Base-by-base conservation (phyloP, 1,140 invertebrate genomes). In the Rhyacophila brunnea region DNA sequence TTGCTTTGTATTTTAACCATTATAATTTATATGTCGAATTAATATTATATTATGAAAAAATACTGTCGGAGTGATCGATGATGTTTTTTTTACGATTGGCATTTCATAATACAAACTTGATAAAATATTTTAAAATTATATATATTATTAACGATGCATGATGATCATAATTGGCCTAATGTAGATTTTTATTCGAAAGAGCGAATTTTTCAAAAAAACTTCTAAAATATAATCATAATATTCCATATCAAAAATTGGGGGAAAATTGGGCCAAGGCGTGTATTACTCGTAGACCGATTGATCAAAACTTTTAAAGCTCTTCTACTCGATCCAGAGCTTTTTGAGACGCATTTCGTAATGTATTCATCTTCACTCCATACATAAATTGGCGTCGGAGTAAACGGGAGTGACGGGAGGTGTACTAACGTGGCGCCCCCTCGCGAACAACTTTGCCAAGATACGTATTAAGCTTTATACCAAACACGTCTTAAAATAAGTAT, bases 281-380 rank as follows among this genome's bases (percentile, higher is more conserved):
- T 44, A 50, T 58, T 58, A 50, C 56, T 50, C 50, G 18, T 23
- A 18, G 44, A 58, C 38, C 47, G 34, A 58, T 58, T 58, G 56
- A 58, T 58, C 47, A 51, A 58, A 46, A 58, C 36, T 58, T 51
- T 18, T 4, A 35, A 23, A 50, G 42, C 36, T 35, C n/a, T n/a
- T 42, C 56, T 23, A 38, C 28, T 45, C 45, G 18, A 43, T 43
- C 13, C 2, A 14, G 40, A 13, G 18, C 10, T 43, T 49, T 49
- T 57, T 34, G n/a, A 18, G 38, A 48, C 11, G 18, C 28, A 17
- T 57, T n/a, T 5, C 14, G 28, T 42, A 50, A 38, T 44, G 38
- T 50, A 38, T 58, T 58, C 48, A 13, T 49, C 46, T 49, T 57
- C 55, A 14, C 2, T 19, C 23, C 13, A 35, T 35, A 48, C 46